Conservation (phyloP, 2,113 vertebrate species). For the Istiophorus platypterus region DNA sequence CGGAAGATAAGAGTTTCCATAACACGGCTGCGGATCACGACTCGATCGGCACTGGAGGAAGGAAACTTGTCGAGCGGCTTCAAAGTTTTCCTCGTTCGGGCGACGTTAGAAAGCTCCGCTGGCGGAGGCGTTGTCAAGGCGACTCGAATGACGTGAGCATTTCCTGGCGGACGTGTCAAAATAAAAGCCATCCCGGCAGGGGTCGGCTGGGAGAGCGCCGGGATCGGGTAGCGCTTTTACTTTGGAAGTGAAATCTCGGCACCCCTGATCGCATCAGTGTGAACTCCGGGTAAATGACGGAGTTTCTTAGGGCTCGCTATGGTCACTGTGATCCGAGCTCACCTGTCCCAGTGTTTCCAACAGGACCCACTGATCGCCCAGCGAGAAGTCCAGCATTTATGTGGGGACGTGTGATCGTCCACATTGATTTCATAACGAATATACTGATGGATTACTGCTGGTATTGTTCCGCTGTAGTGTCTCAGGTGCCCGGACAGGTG, state of each 20-base stretch:
- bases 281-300: not conserved
- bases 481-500: not conserved
- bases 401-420: not conserved
- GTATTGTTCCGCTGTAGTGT: not conserved
- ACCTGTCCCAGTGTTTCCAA: conserved; percentile 53
- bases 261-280: rapidly evolving
- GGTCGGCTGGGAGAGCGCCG: rapidly evolving
- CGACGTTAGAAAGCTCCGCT: conserved; percentile 21
- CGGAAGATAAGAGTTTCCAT: not conserved
- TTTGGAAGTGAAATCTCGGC: conserved; percentile 3
- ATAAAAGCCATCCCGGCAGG: not conserved
- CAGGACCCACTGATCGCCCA: not conserved
- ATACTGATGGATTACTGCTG: not conserved
- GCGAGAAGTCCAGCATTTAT: too few species aligned
- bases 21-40: rapidly evolving
- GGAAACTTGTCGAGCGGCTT: conserved; percentile 24
- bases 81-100: conserved; percentile 57
- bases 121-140: not conserved
- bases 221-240: not conserved
- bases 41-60: too few species aligned
- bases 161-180: conserved; percentile 5
- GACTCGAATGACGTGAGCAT: rapidly evolving
- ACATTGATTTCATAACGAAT: not conserved
- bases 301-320: conserved; percentile 48
- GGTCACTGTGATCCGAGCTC: conserved; percentile 62